Conservation (phyloP, 2,113 vertebrate species). For the Trogon surrucura region DNA sequence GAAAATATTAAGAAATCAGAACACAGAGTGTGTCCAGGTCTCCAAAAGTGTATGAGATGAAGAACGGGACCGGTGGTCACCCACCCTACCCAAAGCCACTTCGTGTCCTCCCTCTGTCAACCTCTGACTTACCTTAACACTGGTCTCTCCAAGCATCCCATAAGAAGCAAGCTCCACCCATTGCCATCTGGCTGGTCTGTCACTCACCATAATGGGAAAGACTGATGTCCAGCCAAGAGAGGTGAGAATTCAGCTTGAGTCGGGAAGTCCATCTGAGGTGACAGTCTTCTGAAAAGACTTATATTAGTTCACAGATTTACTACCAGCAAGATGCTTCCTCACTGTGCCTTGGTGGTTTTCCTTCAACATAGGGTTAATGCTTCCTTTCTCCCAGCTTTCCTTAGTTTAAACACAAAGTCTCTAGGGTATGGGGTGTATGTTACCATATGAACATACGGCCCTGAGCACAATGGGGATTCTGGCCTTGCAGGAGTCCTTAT, state of each 20-base stretch:
- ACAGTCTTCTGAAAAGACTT: neutral
- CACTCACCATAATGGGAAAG: neutral
- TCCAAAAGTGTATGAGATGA: neutral
- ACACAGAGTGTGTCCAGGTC: neutral
- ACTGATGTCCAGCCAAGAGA: neutral
- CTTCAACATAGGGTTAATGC: neutral
- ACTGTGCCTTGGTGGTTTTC: neutral
- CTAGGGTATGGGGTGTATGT: neutral
- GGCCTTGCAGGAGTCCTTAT: neutral
- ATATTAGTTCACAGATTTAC: neutral
- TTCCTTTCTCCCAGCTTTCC: neutral
- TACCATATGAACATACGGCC: neutral
- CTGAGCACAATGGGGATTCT: neutral
- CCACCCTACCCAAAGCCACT: neutral
- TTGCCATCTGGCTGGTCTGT: neutral
- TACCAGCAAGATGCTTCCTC: neutral
- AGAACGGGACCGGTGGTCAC: neutral
- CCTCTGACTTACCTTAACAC: neutral
- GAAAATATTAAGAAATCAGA: neutral
- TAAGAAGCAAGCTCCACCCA: neutral
- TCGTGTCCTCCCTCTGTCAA: rapidly evolving
- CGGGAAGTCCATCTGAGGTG: neutral
- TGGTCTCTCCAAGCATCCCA: neutral
- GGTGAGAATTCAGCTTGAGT: neutral
- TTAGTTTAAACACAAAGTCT: neutral